These are phyloP conservation scores for Dipus sagitta DNA, from an alignment of 2,797 vertebrate genomes.

Conservation along the genomic window DNA sequence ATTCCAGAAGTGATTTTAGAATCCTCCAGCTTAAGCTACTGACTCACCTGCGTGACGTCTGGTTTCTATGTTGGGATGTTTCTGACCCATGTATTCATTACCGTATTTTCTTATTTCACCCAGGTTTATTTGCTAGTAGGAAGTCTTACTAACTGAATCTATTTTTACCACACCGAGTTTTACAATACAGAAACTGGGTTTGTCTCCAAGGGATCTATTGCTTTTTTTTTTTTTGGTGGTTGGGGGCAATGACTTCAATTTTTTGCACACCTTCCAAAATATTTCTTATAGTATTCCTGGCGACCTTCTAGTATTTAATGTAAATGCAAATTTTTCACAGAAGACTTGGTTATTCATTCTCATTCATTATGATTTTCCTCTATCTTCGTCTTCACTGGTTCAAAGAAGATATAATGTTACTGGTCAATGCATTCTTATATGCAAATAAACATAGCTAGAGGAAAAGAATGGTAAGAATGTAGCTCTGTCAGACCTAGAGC, in stretches of 20 bases:
- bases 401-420: background rate
- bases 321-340: background rate
- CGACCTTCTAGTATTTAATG: background rate
- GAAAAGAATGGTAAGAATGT: background rate
- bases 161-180: background rate
- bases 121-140: background rate
- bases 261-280: constrained; percentile 1
- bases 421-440: constrained; percentile 22
- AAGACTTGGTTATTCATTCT: background rate
- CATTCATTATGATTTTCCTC: constrained; percentile 13
- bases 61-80: background rate
- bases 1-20: background rate
- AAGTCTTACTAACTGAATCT: background rate
- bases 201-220: background rate
- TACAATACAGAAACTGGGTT: constrained; percentile 10
- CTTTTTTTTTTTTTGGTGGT: background rate
- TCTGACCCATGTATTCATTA: background rate
- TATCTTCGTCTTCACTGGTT: background rate
- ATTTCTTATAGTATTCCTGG: background rate
- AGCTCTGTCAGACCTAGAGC: background rate
- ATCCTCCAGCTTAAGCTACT: background rate
- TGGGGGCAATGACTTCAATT: background rate
- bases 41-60: background rate
- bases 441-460: constrained; percentile 36
- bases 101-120: background rate